Evolutionary conservation across 2,797 vertebrate species (phyloP), one percentile per base, ranked within the genome.

Genomic region (Taeniopygia guttata): DNA sequence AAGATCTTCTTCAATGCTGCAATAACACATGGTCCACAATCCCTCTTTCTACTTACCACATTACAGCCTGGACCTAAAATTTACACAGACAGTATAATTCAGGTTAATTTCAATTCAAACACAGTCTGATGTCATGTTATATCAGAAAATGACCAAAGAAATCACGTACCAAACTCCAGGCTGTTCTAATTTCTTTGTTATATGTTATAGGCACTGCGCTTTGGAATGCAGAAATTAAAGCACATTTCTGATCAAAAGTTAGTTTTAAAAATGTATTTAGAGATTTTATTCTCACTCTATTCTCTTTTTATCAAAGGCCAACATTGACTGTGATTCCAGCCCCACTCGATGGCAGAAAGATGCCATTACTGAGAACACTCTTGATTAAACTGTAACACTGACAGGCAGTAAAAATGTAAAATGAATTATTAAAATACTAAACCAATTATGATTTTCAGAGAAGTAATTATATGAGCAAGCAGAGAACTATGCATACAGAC

Each of bases 401-500:
- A 95, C 92, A 93, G 85, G 73, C 79, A 95, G 70, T 54, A 92
- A 96, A 89, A 94, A 83, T 2, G 7, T 63, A 94, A 89, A 89
- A 95, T 95, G 52, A 92, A 93, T 95, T 95, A 95, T 93, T 96
- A 91, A 96, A 93, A 89, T 67, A 77, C 67, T 87, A 91, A 91
- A 66, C 79, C 69, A 89, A 86, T 94, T 85, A 96, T 36, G 40
- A 93, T 93, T 90, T 95, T 87, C 85, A 93, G 70, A 95, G 83
- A 52, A 82, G 79, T 81, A 94, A 94, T 75, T 92, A 36, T 36
- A 95, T 62, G 21, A 95, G 83, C 64, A 95, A 82, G 72, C 40
- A 91, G 21, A 82, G 40, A 94, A 88, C 80, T 87, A 90, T 19
- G 87, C 36, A 79, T 36, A 91, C 16, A 79, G 46, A 46, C n/a